Base-by-base conservation (phyloP, 2,113 vertebrate species). In the Gambusia holbrooki region DNA sequence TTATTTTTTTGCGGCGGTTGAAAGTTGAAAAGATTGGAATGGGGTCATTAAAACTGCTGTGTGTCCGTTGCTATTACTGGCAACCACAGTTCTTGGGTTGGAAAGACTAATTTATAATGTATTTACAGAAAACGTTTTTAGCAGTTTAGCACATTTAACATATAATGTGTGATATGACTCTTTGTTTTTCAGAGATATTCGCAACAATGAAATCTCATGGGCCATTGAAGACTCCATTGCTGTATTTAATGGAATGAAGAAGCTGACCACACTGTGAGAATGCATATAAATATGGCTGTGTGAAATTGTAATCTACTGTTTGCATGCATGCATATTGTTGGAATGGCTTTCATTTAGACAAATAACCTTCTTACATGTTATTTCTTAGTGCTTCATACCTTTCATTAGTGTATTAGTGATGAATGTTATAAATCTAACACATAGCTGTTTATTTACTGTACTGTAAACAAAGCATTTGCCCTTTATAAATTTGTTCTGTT, bases 151-250 rank as follows among this genome's bases (percentile, higher is more conserved):
- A 35, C 30, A 40, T 78, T 80, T 58, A 60, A 30, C 30, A 35
- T 76, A 77, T 58, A 62, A 64, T 42, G 67, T 76, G 51, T 45
- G 35, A 76, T 58, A 33, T 74, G 4, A 33, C 62, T 76, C 48
- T 79, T 85, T 84, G 35, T 75, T 81, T 92, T 88, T 51, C 92
- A 99, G 97, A 54, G 96, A 98, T 90, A 94, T 99, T 81, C 96
- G 95, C 89, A 97, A 96, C 77, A 99, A 99, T 92, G 97, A 97
- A 90, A 98, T 99, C 88, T 99, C 98, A 22, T 99, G 97, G 97
- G 96, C 98, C 69, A 98, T 98, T 85, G 98, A 99, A 90, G 97
- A 99, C 90, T 98, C 96, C 95, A 96, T 96, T 35, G 96, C 97
- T 61, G 94, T 97, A n/a, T 99, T 99, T 90, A 97, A 96, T 85